phyloP scores from a whole-genome alignment of 92 coral and sea anemone species.

The Epizoanthus stellaris region DNA sequence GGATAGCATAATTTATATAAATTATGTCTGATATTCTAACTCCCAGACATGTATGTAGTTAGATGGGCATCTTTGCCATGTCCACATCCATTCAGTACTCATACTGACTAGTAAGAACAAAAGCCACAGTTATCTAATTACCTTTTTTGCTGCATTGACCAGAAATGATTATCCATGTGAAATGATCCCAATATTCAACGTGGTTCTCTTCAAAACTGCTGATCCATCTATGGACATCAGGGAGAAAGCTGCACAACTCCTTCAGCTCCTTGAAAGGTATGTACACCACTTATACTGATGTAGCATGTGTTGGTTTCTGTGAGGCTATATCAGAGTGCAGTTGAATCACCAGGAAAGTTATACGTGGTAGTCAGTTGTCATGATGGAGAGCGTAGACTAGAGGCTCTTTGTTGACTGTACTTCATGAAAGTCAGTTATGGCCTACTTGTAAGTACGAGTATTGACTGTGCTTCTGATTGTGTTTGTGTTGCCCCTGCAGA shows the following conservation, averaged over 20 bases:
- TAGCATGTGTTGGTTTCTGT: background rate
- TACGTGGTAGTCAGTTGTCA: no score
- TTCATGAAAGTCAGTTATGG: background rate
- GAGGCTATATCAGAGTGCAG: no score
- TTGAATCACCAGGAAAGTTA: background rate
- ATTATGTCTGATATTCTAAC: background rate
- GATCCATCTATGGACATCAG: constrained; percentile 85
- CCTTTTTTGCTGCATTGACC: background rate
- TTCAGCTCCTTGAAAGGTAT: constrained; percentile 93
- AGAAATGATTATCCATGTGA: constrained; percentile 93
- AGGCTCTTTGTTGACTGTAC: no score
- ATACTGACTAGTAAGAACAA: background rate
- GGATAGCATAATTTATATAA: background rate
- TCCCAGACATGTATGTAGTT: background rate
- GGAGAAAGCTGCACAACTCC: constrained; percentile 95
- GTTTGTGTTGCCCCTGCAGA: constrained; percentile 46
- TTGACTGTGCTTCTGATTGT: background rate
- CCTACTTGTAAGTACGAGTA: background rate
- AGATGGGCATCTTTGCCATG: no score
- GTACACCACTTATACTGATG: background rate
- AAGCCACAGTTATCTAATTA: background rate
- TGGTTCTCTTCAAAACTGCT: constrained; percentile 95
- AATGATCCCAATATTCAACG: constrained; percentile 90
- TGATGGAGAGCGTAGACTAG: no score
- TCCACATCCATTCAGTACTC: background rate